phyloP scores from a whole-genome alignment of 2,113 vertebrate genomes.

The Oryzias javanicus region DNA sequence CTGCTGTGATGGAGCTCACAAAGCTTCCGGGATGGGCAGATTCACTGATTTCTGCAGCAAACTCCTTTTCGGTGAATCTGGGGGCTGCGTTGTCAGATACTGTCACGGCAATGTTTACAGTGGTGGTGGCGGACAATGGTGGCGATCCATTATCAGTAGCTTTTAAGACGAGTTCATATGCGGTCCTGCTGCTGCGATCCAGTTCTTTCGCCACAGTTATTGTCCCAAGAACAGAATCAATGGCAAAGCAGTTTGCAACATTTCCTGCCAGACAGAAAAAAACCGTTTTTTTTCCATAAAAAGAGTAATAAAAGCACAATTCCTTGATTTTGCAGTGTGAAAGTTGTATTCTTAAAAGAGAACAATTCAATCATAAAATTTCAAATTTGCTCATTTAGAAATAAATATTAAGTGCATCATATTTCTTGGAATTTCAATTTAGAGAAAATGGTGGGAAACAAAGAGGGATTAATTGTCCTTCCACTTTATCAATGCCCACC shows the following conservation, averaged over 20 bases:
- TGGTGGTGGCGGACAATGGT: constrained; percentile 82
- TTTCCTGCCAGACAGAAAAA: constrained; percentile 81
- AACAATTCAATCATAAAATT: constrained; percentile 68
- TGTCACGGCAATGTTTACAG: constrained; percentile 84
- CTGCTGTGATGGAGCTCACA: constrained; percentile 83
- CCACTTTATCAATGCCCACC: constrained; percentile 48
- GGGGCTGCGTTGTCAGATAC: constrained; percentile 92
- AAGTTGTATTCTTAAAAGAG: constrained; percentile 59
- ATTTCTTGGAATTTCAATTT: constrained; percentile 68
- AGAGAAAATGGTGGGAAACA: constrained; percentile 74
- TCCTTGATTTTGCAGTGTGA: too few relatives aligned
- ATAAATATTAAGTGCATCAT: constrained; percentile 40
- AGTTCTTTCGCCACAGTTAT: constrained; percentile 90
- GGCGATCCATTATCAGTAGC: constrained; percentile 86
- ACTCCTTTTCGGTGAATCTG: constrained; percentile 86
- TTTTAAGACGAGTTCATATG: constrained; percentile 88
- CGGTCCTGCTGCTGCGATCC: constrained; percentile 83
- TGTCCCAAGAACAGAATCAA: constrained; percentile 88
- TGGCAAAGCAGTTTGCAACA: constrained; percentile 89
- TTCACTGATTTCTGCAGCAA: constrained; percentile 90
- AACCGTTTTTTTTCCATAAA: not conserved
- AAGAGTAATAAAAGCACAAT: too few relatives aligned
- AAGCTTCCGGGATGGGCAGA: constrained; percentile 80
- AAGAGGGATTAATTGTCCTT: constrained; percentile 46
- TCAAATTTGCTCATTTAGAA: constrained; percentile 78